Evolutionary conservation across 2,888 invertebrate genomes (phyloP).

Genomic region (Argyresthia goedartella): DNA sequence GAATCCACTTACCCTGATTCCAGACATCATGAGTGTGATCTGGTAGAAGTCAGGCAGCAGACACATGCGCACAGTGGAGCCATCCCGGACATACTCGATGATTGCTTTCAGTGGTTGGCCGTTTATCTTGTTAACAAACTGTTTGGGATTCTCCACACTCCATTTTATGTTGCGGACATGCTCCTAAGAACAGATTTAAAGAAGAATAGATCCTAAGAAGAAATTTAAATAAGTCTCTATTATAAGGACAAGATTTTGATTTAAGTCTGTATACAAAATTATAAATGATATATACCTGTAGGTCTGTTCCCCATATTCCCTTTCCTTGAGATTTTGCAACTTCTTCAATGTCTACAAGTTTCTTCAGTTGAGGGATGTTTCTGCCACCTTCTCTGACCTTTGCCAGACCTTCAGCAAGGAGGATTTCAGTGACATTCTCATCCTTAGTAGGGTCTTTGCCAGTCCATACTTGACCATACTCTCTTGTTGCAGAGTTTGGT

Average conservation of each 20-base stretch:
- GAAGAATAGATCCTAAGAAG: too few species aligned
- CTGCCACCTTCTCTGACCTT: conserved; percentile 76
- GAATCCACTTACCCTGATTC: conserved; percentile 86
- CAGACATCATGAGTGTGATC: conserved; percentile 95
- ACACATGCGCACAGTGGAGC: conserved; percentile 93
- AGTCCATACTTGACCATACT: conserved; percentile 87
- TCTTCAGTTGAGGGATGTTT: conserved; percentile 74
- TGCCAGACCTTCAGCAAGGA: conserved; percentile 92
- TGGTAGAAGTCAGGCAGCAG: conserved; percentile 92
- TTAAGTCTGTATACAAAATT: too few species aligned
- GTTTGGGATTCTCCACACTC: conserved; percentile 81
- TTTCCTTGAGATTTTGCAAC: conserved; percentile 88
- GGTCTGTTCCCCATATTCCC: conserved; percentile 79
- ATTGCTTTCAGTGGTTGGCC: conserved; percentile 92
- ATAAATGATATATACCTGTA: conserved; percentile 30
- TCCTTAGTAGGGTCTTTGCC: conserved; percentile 84
- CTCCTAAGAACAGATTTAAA: conserved; percentile 65
- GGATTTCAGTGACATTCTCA: conserved; percentile 89
- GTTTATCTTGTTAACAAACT: conserved; percentile 84
- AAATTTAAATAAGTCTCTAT: too few species aligned
- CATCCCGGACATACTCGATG: conserved; percentile 97
- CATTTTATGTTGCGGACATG: conserved; percentile 91
- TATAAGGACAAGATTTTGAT: too few species aligned
- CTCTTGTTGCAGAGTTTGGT: conserved; percentile 83
- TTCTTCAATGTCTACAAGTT: conserved; percentile 89